Evolutionary conservation across 2,888 invertebrate species (phyloP), one percentile per base, ranked within the genome.

Genomic region (Callinectes sapidus): DNA sequence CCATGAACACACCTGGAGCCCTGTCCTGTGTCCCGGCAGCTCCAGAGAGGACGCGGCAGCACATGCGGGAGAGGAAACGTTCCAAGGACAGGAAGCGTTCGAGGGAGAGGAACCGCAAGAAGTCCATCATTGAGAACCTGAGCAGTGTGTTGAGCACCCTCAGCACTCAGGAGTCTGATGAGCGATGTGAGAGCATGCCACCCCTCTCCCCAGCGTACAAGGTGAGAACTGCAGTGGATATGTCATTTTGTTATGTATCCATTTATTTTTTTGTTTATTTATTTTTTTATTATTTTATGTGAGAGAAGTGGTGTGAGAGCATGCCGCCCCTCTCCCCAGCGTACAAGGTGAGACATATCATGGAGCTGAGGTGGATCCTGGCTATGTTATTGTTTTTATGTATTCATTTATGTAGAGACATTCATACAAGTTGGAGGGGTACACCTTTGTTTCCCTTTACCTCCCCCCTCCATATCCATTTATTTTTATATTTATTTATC

Each of bases 111-210:
- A 87, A 93, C n/a, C 71, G 42, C 35, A 93, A 93, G 81, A 90
- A 90, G 39, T 48, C 48, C 18, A 88, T 48, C 35, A 13, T 92
- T 23, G 92, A 92, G 13, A 90, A 86, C 35, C 28, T 90, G 66
- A 0, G 86, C 5, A 89, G 35, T 71, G n/a, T 87, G 8, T 42
- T 92, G 89, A 92, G 28, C 66, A 35, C 89, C 23, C 61, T 86
- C 18, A 86, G 85, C 16, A 39, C 91, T 0, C 71, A 54, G 28
- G 91, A 91, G 5, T 32, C 35, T 42, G 93, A 93, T 55, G 93
- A 93, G 8, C 89, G 93, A 16, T 90, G 91, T 71, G 93, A 93
- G 42, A 93, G 93, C 71, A 42, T 93, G 55, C 93, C 93, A 8
- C 93, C 93, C 23, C 87, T 91, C 35, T 93, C 91, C 48, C 91